Evolutionary conservation across 2,113 vertebrate species (phyloP), one percentile per base, ranked within the genome.

Genomic region (Lepus americanus): DNA sequence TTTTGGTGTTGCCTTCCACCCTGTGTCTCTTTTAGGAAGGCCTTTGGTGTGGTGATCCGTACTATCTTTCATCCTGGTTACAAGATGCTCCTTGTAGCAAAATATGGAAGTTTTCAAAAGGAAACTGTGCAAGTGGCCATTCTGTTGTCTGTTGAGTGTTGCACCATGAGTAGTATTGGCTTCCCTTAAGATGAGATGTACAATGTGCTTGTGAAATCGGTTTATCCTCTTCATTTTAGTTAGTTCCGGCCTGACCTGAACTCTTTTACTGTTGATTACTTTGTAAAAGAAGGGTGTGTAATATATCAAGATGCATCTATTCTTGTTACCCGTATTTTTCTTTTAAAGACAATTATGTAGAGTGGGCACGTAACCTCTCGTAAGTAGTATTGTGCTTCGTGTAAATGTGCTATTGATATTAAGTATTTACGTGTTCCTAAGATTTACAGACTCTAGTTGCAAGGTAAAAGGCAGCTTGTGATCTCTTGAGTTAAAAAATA

Each of bases 381-480:
- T 94, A 93, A 94, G 93, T 97, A 22, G 94, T 94, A 94, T 73
- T 94, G 94, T 97, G 92, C 94, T 98, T 78, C 97, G 92, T 98
- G 97, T 98, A 96, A 96, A 95, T 97, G 97, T 98, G 97, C 97
- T 95, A 94, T 97, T 83, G 93, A 74, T 89, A 76, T 81, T 92
- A 96, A 90, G 3, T 98, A 98, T 98, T 97, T 98, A 98, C 72
- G 3, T 98, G 96, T 31, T 95, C 86, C 87, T 92, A 77, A 33
- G 97, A 97, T 87, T 98, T 97, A 93, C 96, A 96, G 96, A 93
- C 82, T 97, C 33, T 90, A 97, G 95, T 88, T 98, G 92, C 94
- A 96, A 97, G 87, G 88, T 90, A 90, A 95, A 82, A 93, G 92
- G 97, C 97, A 98, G 96, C 96, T 97, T 95, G 79, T 90, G 86